Base-by-base conservation (phyloP, 2,797 vertebrate genomes). In the Spondyliosoma cantharus region DNA sequence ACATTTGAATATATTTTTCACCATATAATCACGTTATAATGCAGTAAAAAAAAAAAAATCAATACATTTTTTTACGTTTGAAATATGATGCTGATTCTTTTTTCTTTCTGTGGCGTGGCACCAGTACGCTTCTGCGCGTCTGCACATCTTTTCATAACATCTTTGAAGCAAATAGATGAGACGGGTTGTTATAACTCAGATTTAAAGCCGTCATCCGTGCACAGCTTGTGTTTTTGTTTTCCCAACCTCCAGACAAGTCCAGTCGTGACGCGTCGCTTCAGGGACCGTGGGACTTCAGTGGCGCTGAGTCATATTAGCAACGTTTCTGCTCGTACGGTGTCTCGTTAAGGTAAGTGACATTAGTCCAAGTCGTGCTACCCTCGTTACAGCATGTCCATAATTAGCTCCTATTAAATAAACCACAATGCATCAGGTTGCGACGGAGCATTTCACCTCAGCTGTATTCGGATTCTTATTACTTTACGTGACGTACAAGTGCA, bases 231-330 rank as follows among this genome's bases (percentile, higher is more conserved):
- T 49, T 45, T 43, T 81, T 79, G 48, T 80, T 81, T 49, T 3
- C 49, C 9, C 42, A 25, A 8, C 60, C 59, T 57, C n/a, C 69
- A 72, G 74, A 66, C 76, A 60, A 66, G 84, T 60, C 85, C 57
- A 54, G 77, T 48, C 83, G 61, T 63, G 85, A 56, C 9, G 0
- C 3, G 25, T 9, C 61, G 61, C 69, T 50, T 65, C 50, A 17
- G 73, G 48, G 43, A 17, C 13, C 52, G 1, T 17, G 37, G 52
- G 50, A 25, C 66, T 43, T 71, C 42, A 19, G 67, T 5, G 15
- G 14, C 29, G 8, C 0, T 8, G 42, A 54, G 29, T 75, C 59
- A 53, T 0, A 14, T 66, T 29, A 72, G 24, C 25, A 37, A 37
- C 32, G 32, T 9, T 37, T 25, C 61, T 2, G 24, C 1, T 43